Conservation (phyloP, 2,113 vertebrate species). For the Anhinga anhinga region DNA sequence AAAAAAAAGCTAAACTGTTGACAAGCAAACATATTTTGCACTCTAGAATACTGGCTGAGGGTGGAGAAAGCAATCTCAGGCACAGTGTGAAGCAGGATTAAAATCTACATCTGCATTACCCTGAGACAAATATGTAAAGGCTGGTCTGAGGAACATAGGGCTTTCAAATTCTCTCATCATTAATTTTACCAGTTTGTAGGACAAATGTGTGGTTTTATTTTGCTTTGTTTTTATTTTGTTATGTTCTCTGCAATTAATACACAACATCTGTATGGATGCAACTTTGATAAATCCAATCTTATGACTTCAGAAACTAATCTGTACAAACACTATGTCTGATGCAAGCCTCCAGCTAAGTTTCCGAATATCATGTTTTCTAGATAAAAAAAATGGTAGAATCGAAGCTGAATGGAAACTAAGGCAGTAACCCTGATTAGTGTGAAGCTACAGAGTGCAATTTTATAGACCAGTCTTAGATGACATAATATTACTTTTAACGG, state of each 20-base stretch:
- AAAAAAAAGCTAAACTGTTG: neutral
- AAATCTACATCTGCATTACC: neutral
- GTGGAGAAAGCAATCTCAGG: neutral
- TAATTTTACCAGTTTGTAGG: neutral
- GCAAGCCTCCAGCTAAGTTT: neutral
- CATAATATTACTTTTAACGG: neutral
- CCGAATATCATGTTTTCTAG: neutral
- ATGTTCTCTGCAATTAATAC: neutral
- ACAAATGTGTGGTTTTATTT: neutral
- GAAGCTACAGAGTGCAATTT: neutral
- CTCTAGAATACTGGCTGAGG: neutral
- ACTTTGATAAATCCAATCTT: neutral
- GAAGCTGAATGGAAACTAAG: neutral
- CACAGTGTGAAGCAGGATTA: slow-evolving; percentile 38
- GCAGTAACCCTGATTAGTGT: neutral
- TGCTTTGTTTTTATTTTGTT: neutral
- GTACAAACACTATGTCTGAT: neutral
- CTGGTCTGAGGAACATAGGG: neutral
- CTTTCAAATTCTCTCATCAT: neutral
- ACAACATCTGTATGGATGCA: neutral
- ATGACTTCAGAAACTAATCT: neutral
- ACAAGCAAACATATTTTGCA: neutral
- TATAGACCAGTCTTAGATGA: neutral
- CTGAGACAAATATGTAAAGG: neutral
- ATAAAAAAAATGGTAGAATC: neutral